Evolutionary conservation across 35 echinoderm and acorn worm species (phyloP).

Genomic region (Heliocidaris erythrogramma): DNA sequence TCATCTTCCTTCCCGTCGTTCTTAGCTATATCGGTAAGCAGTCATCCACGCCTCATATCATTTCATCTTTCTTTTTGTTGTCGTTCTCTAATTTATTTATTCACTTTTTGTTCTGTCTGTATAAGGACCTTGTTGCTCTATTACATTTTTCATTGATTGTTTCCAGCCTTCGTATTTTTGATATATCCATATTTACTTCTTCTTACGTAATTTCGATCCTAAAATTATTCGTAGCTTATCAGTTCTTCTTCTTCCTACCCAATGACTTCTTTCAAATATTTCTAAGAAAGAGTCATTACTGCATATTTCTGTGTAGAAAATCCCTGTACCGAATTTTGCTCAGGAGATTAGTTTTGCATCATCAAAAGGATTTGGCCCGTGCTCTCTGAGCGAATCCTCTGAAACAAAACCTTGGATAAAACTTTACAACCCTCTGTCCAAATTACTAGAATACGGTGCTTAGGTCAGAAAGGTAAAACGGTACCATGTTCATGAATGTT

Average conservation of each 20-base stretch:
- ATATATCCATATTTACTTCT: neutral
- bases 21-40: slow-evolving; percentile 85
- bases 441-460: too few species aligned
- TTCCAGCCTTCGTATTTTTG: neutral
- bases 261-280: neutral
- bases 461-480: too few species aligned
- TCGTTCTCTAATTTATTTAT: neutral
- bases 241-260: neutral
- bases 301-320: too few species aligned
- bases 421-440: too few species aligned
- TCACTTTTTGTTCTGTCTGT: neutral
- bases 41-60: neutral
- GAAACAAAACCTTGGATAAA: too few species aligned
- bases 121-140: neutral
- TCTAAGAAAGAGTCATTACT: neutral
- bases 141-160: neutral
- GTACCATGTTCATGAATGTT: too few species aligned
- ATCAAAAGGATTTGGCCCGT: neutral
- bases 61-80: neutral
- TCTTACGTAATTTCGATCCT: neutral
- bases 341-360: neutral
- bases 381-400: too few species aligned
- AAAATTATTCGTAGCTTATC: neutral
- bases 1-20: slow-evolving; percentile 86
- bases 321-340: neutral